phyloP scores from a whole-genome alignment of 2,888 invertebrate species.

The Pomacea canaliculata region DNA sequence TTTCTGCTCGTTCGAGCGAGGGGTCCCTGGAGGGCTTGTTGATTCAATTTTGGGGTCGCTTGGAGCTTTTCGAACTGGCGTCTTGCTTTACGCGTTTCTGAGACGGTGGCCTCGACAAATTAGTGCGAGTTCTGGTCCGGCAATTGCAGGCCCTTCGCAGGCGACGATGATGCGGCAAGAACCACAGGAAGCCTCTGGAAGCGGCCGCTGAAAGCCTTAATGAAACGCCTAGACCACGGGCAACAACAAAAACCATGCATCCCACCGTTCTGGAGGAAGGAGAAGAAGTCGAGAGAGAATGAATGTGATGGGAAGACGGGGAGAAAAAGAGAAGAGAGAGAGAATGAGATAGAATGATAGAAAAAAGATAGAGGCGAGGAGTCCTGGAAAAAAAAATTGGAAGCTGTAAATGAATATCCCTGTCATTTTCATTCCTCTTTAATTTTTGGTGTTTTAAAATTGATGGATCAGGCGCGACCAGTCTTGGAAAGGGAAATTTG shows the following conservation, averaged over 20 bases:
- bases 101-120: conserved; percentile 22
- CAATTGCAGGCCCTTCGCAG: conserved; percentile 1
- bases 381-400: not conserved
- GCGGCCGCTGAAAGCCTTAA: conserved; percentile 4
- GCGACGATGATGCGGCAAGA: not conserved
- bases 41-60: conserved; percentile 25
- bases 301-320: not conserved
- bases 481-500: no score
- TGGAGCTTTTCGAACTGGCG: conserved; percentile 10
- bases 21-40: conserved; percentile 24
- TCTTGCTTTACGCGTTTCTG: conserved; percentile 19
- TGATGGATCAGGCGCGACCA: no score
- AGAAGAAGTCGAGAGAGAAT: not conserved
- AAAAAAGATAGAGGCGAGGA: no score
- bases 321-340: no score
- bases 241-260: not conserved
- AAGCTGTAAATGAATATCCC: no score
- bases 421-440: no score
- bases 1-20: conserved; percentile 25
- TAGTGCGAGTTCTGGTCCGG: conserved; percentile 13
- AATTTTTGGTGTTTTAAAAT: no score
- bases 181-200: not conserved
- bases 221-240: conserved; percentile 16
- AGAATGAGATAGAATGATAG: no score
- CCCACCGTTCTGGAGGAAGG: no score